phyloP scores from a whole-genome alignment of 2,797 vertebrate species.

The Channallabes apus region DNA sequence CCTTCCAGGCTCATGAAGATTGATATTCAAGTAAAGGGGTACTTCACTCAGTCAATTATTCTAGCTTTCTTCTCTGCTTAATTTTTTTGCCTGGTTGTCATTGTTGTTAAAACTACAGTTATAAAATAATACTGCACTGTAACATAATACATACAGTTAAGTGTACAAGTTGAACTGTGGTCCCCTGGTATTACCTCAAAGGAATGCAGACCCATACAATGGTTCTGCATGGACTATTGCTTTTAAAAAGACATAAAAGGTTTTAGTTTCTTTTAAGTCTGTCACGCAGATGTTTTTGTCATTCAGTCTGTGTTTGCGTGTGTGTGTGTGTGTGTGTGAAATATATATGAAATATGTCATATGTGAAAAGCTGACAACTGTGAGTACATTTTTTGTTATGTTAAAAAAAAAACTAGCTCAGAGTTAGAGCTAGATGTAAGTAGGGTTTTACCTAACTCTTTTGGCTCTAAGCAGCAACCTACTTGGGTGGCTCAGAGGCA shows the following conservation, averaged over 20 bases:
- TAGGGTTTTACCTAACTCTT: background rate
- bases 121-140: slow-evolving; percentile 25
- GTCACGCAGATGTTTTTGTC: slow-evolving; percentile 70
- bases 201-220: slow-evolving; percentile 38
- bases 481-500: background rate
- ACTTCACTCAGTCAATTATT: slow-evolving; percentile 7
- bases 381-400: background rate
- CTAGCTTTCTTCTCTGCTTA: slow-evolving; percentile 19
- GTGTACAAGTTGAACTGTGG: background rate
- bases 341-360: background rate
- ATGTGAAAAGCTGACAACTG: slow-evolving; percentile 2
- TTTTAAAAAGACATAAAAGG: slow-evolving; percentile 29
- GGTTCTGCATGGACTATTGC: slow-evolving; percentile 13
- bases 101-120: slow-evolving; percentile 37
- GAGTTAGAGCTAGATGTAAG: background rate
- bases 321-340: background rate
- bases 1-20: background rate
- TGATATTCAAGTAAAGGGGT: background rate
- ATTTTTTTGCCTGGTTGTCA: slow-evolving; percentile 1
- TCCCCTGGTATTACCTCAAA: slow-evolving; percentile 35
- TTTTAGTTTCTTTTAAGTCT: slow-evolving; percentile 36
- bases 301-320: slow-evolving; percentile 46
- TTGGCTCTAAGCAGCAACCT: background rate
- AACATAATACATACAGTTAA: slow-evolving; percentile 35
- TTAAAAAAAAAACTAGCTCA: background rate